A percentile compares a stretch with the other conserved stretches of the same genome.
These are phyloP conservation scores for Reinhardtius hippoglossoides DNA, from an alignment of 2,113 vertebrate species.

Conservation along the genomic window DNA sequence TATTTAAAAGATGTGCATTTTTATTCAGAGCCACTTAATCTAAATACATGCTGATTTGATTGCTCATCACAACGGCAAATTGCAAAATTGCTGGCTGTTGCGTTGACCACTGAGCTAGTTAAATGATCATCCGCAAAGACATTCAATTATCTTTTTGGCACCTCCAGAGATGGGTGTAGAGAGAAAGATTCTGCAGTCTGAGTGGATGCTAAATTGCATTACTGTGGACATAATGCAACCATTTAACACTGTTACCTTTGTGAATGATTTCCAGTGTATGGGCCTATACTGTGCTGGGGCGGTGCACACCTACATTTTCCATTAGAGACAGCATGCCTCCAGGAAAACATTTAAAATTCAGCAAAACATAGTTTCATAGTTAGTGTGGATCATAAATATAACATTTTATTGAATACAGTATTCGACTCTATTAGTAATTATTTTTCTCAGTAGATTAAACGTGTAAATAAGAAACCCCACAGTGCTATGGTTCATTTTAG, in stretches of 20 bases:
- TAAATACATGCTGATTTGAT: constrained; percentile 81
- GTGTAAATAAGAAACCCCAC: constrained; percentile 6
- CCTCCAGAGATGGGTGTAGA: constrained; percentile 56
- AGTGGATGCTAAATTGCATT: constrained; percentile 73
- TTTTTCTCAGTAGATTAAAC: background rate
- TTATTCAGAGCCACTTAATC: constrained; percentile 78
- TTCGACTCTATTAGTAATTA: background rate
- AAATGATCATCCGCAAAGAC: constrained; percentile 79
- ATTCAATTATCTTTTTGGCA: constrained; percentile 74
- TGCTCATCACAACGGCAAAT: constrained; percentile 82
- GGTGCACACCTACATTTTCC: background rate
- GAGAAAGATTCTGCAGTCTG: constrained; percentile 56
- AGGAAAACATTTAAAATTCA: constrained; percentile 2
- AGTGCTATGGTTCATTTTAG: constrained; percentile 34
- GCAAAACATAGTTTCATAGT: background rate
- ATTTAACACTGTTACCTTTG: constrained; percentile 71
- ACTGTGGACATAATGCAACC: constrained; percentile 72
- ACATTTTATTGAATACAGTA: background rate
- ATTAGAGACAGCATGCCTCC: background rate
- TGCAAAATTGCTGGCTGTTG: constrained; percentile 73
- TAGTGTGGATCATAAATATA: background rate
- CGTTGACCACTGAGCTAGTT: constrained; percentile 74
- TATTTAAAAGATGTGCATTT: constrained; percentile 75
- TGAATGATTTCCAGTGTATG: constrained; percentile 41
- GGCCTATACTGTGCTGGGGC: background rate